These are phyloP conservation scores for Bombus huntii DNA, from an alignment of 1,140 invertebrate genomes.

Conservation along the genomic window DNA sequence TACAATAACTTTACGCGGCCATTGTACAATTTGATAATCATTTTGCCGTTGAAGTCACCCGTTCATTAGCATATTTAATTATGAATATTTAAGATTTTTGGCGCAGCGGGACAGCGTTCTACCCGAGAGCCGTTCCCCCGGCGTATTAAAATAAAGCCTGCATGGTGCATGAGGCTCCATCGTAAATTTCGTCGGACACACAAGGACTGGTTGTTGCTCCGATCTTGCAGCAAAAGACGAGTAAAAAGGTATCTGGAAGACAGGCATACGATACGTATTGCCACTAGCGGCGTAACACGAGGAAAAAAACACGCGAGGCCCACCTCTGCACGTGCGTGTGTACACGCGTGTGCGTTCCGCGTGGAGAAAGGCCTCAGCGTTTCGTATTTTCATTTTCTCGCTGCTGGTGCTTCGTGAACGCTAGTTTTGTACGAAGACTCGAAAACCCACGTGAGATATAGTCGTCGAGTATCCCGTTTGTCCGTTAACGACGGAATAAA, in stretches of 20 bases:
- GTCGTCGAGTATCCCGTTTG: constrained; percentile 11
- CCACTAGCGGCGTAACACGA: constrained; percentile 63
- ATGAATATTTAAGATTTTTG: constrained; percentile 82
- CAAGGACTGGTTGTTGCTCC: constrained; percentile 74
- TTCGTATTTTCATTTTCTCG: neutral
- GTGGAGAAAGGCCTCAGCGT: neutral
- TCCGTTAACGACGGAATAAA: constrained; percentile 12
- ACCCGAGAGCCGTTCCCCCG: constrained; percentile 46
- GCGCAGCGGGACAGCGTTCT: constrained; percentile 76
- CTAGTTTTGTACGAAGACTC: too few species aligned
- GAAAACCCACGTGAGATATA: neutral
- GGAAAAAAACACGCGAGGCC: constrained; percentile 30
- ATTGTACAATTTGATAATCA: constrained; percentile 81
- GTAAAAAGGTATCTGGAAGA: constrained; percentile 72
- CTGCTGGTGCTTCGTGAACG: neutral
- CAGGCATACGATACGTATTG: constrained; percentile 74
- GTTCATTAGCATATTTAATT: constrained; percentile 83
- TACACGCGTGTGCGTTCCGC: neutral
- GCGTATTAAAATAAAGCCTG: constrained; percentile 80
- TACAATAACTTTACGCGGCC: constrained; percentile 66
- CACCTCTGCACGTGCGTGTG: constrained; percentile 31
- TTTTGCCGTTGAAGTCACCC: constrained; percentile 79
- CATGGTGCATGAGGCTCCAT: constrained; percentile 74
- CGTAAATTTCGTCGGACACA: constrained; percentile 78
- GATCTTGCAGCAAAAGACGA: constrained; percentile 72